These are phyloP conservation scores for Petrocephalus microphthalmus DNA, from an alignment of 2,113 vertebrate genomes.

Conservation along the genomic window DNA sequence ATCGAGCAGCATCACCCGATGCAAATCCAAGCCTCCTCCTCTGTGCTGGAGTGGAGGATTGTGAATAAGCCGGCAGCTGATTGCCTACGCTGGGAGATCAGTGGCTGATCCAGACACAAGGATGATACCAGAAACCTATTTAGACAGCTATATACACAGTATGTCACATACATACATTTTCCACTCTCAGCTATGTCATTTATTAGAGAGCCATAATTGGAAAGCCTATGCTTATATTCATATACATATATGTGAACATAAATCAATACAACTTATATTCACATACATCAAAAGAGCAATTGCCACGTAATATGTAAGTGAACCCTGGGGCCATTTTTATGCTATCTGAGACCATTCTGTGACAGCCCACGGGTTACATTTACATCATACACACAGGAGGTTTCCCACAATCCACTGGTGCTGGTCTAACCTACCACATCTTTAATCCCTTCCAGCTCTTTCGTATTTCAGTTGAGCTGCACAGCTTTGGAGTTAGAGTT, in stretches of 20 bases:
- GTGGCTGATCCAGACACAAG: neutral
- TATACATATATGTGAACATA: neutral
- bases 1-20: neutral
- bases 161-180: neutral
- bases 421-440: constrained; percentile 23
- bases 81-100: neutral
- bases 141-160: neutral
- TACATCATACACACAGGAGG: neutral
- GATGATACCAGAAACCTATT: neutral
- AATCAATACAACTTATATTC: neutral
- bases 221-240: constrained; percentile 23
- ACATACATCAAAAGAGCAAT: neutral
- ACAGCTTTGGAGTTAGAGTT: neutral
- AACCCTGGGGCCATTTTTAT: neutral
- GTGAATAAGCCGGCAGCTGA: neutral
- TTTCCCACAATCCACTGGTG: neutral
- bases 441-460: constrained; percentile 35
- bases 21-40: neutral
- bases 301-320: neutral
- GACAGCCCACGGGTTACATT: neutral
- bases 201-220: constrained; percentile 43
- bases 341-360: neutral
- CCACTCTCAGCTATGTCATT: constrained; percentile 23
- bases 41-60: neutral
- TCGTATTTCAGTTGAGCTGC: constrained; percentile 25